phyloP scores from a whole-genome alignment of 2,888 invertebrate species.

The Andrena marginata region DNA sequence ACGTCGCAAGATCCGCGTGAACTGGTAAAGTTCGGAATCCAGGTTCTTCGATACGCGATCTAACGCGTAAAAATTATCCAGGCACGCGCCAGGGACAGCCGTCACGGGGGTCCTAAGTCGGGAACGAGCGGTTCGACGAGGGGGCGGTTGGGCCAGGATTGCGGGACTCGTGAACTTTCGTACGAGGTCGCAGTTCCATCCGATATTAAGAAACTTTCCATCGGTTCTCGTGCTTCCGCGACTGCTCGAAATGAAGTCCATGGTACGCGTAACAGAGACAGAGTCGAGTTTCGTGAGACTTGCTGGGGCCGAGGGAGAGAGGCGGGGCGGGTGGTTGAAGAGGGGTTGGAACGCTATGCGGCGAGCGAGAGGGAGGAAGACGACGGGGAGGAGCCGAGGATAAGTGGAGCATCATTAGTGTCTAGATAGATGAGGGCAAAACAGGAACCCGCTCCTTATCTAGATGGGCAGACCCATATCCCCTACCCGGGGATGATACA shows the following conservation, averaged over 20 bases:
- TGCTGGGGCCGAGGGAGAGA: slow-evolving; percentile 3
- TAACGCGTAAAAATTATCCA: slow-evolving; percentile 53
- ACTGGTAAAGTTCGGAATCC: background rate
- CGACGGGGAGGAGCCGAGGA: slow-evolving; percentile 11
- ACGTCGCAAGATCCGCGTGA: background rate
- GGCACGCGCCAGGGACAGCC: background rate
- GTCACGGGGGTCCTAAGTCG: background rate
- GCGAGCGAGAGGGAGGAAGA: background rate
- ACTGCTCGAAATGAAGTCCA: slow-evolving; percentile 67
- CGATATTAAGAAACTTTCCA: slow-evolving; percentile 83
- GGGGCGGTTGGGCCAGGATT: background rate
- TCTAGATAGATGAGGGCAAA: slow-evolving; percentile 78
- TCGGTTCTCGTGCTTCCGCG: slow-evolving; percentile 71
- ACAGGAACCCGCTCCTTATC: slow-evolving; percentile 73
- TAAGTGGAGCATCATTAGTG: slow-evolving; percentile 72
- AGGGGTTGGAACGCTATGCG: background rate
- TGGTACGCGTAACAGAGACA: slow-evolving; percentile 53
- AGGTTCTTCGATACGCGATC: slow-evolving; percentile 12
- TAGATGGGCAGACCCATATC: slow-evolving; percentile 61
- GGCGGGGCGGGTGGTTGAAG: background rate
- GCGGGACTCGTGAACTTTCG: slow-evolving; percentile 59
- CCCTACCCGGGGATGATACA: slow-evolving; percentile 37
- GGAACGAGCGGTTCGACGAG: slow-evolving; percentile 11
- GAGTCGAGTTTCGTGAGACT: slow-evolving; percentile 5
- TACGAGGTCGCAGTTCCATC: slow-evolving; percentile 67